phyloP scores from a whole-genome alignment of 2,113 vertebrate genomes.

The Nanorana parkeri region DNA sequence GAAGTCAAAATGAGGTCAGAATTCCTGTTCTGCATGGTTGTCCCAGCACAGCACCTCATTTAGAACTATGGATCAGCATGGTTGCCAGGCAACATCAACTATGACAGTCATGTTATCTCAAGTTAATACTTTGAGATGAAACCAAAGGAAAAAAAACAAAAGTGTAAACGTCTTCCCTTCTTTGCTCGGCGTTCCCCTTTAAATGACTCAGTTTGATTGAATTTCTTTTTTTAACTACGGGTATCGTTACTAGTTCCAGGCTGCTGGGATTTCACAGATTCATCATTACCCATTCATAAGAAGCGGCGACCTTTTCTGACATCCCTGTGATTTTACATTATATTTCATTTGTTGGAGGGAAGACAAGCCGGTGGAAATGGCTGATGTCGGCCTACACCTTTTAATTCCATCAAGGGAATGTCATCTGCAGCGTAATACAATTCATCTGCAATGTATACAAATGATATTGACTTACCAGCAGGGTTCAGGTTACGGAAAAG shows the following conservation, averaged over 20 bases:
- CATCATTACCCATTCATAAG: conserved; percentile 36
- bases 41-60: too few relatives aligned
- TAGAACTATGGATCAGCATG: too few relatives aligned
- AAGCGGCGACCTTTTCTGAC: conserved; percentile 53
- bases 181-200: too few relatives aligned
- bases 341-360: conserved; percentile 52
- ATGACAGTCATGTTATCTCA: too few relatives aligned
- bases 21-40: too few relatives aligned
- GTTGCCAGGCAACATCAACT: too few relatives aligned
- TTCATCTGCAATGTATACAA: conserved; percentile 30
- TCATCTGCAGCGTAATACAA: conserved; percentile 62
- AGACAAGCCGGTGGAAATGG: conserved; percentile 50
- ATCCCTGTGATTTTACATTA: conserved; percentile 53
- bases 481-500: conserved; percentile 14
- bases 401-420: conserved; percentile 61
- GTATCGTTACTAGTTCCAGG: conserved; percentile 23
- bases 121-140: too few relatives aligned
- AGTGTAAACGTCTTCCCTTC: too few relatives aligned
- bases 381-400: conserved; percentile 56
- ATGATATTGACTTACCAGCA: conserved; percentile 33
- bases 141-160: too few relatives aligned
- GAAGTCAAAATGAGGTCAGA: too few relatives aligned
- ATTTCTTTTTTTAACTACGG: not conserved
- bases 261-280: conserved; percentile 42
- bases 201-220: not conserved